These are phyloP conservation scores for Seira ritae DNA, from an alignment of 2,888 invertebrate genomes.

Conservation along the genomic window DNA sequence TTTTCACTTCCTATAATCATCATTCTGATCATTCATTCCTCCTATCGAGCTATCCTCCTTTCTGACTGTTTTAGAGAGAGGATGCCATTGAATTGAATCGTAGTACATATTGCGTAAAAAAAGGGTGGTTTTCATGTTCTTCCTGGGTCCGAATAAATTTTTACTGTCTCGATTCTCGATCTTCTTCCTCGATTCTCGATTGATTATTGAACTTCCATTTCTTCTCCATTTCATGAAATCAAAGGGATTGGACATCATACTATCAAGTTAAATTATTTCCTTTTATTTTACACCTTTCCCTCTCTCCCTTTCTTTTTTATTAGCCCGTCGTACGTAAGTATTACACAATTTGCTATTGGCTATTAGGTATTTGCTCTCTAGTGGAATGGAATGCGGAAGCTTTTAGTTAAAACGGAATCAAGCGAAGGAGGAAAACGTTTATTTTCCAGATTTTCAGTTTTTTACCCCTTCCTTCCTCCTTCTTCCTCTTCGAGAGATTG, in stretches of 20 bases:
- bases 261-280: constrained; percentile 23
- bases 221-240: constrained; percentile 6
- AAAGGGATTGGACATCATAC: background rate
- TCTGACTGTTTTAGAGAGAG: background rate
- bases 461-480: background rate
- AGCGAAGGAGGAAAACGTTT: background rate
- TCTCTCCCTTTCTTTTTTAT: background rate
- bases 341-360: too few species aligned
- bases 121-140: background rate
- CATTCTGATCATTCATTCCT: background rate
- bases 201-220: background rate
- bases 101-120: background rate
- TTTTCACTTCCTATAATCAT: constrained; percentile 24
- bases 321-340: too few species aligned
- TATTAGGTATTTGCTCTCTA: too few species aligned
- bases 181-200: constrained; percentile 4
- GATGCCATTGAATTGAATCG: background rate
- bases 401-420: background rate
- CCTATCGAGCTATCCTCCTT: too few species aligned
- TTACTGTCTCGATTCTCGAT: background rate
- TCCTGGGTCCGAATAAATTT: background rate
- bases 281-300: constrained; percentile 23
- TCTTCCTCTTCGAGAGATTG: too few species aligned
- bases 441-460: background rate
- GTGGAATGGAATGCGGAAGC: constrained; percentile 12